Evolutionary conservation across 2,888 invertebrate species (phyloP).

Genomic region (Heteromurus nitidus): DNA sequence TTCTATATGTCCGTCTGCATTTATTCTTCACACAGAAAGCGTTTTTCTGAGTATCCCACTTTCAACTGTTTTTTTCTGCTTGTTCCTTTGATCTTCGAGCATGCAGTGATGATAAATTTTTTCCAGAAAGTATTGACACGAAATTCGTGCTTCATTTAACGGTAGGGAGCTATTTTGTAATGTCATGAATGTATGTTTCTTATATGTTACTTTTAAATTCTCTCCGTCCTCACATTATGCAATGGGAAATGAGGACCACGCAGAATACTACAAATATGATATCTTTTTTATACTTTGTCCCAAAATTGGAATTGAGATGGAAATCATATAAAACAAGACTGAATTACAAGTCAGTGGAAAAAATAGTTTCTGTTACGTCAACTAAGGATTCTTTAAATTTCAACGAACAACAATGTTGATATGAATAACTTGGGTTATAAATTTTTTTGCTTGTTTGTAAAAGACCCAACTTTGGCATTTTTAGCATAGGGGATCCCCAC

Average conservation of each 20-base stretch:
- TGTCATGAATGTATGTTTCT: too few species aligned
- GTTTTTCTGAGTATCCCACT: neutral
- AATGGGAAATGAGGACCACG: too few species aligned
- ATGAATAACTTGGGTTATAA: too few species aligned
- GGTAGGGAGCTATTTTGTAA: slow-evolving; percentile 54
- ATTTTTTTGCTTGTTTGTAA: too few species aligned
- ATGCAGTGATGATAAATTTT: slow-evolving; percentile 3
- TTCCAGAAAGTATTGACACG: slow-evolving; percentile 66
- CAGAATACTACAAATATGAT: too few species aligned
- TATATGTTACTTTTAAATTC: too few species aligned
- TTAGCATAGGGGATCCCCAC: too few species aligned
- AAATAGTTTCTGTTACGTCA: too few species aligned
- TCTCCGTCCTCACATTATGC: too few species aligned
- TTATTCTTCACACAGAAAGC: neutral
- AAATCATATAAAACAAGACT: slow-evolving; percentile 4
- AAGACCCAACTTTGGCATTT: too few species aligned
- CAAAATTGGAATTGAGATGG: slow-evolving; percentile 36
- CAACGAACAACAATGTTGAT: too few species aligned
- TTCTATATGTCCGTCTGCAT: neutral
- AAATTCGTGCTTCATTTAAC: slow-evolving; percentile 73
- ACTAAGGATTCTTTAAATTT: too few species aligned
- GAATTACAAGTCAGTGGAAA: neutral
- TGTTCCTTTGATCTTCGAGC: slow-evolving; percentile 35
- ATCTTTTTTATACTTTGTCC: slow-evolving; percentile 22
- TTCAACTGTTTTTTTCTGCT: slow-evolving; percentile 31